Conservation (phyloP, 1,140 invertebrate genomes). For the Manduca sexta region DNA sequence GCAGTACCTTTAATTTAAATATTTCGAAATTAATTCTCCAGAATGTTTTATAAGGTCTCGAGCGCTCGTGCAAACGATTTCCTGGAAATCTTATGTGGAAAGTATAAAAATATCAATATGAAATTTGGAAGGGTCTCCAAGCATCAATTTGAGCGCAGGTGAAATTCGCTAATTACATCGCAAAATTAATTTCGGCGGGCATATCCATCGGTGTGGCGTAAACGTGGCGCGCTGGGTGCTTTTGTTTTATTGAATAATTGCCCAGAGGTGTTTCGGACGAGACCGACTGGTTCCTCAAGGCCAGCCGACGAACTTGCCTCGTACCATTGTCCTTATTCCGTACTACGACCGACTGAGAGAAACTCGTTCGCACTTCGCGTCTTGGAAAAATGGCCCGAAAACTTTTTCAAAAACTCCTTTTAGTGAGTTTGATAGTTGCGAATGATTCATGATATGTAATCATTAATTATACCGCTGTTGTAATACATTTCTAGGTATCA, state of each 20-base stretch:
- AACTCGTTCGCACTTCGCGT: constrained; percentile 6
- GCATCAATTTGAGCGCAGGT: constrained; percentile 11
- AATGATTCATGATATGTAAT: no score
- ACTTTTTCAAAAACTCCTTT: background rate
- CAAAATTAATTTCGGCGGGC: constrained; percentile 45
- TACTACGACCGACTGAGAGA: constrained; percentile 13
- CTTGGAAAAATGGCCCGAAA: background rate
- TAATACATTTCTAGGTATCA: no score
- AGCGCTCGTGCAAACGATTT: no score
- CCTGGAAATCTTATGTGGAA: no score
- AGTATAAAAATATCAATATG: no score
- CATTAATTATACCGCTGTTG: no score
- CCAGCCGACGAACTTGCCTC: constrained; percentile 62
- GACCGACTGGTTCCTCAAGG: constrained; percentile 66
- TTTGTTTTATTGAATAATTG: constrained; percentile 73
- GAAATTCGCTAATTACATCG: constrained; percentile 44
- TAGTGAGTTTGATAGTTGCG: no score
- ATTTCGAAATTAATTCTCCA: no score
- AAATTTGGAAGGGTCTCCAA: no score
- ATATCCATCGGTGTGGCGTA: constrained; percentile 53
- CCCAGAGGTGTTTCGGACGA: constrained; percentile 65
- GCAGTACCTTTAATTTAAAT: no score
- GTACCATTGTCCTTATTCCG: constrained; percentile 35
- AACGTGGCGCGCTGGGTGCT: constrained; percentile 49
- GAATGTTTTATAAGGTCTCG: no score